Base-by-base conservation (phyloP, 2,113 vertebrate species). In the Cinclus mexicanus region DNA sequence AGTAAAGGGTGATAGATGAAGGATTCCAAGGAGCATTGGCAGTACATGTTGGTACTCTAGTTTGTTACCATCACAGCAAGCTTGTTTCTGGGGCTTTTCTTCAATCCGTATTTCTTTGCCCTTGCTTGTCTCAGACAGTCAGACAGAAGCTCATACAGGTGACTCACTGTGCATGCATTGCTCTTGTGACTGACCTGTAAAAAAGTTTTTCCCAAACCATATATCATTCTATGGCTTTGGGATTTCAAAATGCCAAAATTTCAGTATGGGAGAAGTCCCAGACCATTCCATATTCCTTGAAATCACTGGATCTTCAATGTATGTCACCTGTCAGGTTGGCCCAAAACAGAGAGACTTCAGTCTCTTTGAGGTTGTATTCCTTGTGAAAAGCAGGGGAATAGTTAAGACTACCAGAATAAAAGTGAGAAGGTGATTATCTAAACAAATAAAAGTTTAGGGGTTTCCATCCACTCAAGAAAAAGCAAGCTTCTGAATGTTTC, bases 71-170 rank as follows among this genome's bases (percentile, higher is more conserved):
- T 63, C 42, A 69, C 47, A 64, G 14, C 0, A 0, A 69, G 20
- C 5, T 4, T 14, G 7, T 71, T 91, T 52, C 33, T 33, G 44
- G 52, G 50, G 7, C 13, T 79, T 23, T 82, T 19, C 28, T 63
- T 69, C 46, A 42, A 7, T 52, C n/a, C 33, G 23, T 4, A 10
- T 37, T 56, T 69, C 46, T 76, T 65, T 74, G 17, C 3, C 20
- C 9, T 80, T 70, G 3, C 25, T 71, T 61, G 11, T 63, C 56
- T 18, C 35, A 47, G n/a, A 44, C 28, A 68, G 31, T 18, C 35
- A 47, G n/a, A 44, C 28, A 68, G 31, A 53, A 56, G 19, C 2
- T 1, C 0, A 0, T 8, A 28, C 31, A 55, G n/a, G 12, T 50
- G 16, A 35, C 14, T 80, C 7, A 21, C 26, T 39, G 2, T 15